Conservation (phyloP, 2,888 invertebrate genomes). For the Drosophila macrospina region DNA sequence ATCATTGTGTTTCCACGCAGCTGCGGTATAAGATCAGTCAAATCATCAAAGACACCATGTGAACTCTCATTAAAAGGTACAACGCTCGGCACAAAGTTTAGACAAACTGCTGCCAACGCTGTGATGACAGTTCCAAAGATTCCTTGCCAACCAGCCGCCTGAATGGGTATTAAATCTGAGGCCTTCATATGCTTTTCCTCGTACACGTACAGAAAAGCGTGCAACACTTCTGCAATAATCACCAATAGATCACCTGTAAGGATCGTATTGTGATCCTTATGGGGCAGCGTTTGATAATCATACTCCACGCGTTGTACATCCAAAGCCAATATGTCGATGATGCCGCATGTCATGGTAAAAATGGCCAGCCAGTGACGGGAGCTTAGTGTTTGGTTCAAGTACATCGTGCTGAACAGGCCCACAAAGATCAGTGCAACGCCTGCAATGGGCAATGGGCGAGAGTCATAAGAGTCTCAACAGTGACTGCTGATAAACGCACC, state of each 20-base stretch:
- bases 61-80: constrained; percentile 92
- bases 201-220: constrained; percentile 96
- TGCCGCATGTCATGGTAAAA: constrained; percentile 89
- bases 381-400: constrained; percentile 89
- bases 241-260: constrained; percentile 93
- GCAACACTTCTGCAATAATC: constrained; percentile 91
- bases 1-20: constrained; percentile 88
- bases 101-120: constrained; percentile 89
- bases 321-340: constrained; percentile 90
- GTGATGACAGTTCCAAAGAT: constrained; percentile 90
- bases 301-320: constrained; percentile 86
- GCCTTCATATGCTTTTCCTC: constrained; percentile 96
- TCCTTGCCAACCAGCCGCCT: constrained; percentile 98
- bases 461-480: background rate
- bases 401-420: constrained; percentile 93
- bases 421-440: constrained; percentile 95
- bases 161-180: constrained; percentile 94
- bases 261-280: constrained; percentile 88
- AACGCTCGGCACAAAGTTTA: constrained; percentile 92
- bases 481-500: constrained; percentile 85
- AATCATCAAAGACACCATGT: constrained; percentile 92
- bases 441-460: constrained; percentile 67
- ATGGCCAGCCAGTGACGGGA: constrained; percentile 92
- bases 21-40: constrained; percentile 93
- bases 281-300: constrained; percentile 66